These are phyloP conservation scores for Gadopsis bispinosus DNA, from an alignment of 2,797 vertebrate species.

Conservation along the genomic window DNA sequence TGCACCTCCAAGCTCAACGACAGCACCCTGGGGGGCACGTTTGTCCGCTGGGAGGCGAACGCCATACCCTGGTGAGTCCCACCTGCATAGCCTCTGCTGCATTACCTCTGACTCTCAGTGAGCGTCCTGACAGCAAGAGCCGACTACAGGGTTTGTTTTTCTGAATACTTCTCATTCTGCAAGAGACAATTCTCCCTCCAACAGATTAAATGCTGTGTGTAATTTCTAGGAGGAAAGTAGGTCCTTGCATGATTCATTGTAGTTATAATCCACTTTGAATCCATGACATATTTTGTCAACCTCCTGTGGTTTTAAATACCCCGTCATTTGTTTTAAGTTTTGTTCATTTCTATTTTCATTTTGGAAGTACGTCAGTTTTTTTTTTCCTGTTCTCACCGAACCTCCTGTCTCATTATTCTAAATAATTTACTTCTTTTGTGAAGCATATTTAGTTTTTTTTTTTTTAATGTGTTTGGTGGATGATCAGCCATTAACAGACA, in stretches of 20 bases:
- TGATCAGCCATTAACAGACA: neutral
- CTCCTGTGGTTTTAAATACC: neutral
- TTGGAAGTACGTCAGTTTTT: neutral
- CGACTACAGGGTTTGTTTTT: neutral
- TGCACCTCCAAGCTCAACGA: conserved; percentile 81
- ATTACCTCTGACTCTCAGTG: neutral
- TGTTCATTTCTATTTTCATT: neutral
- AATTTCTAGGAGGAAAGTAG: neutral
- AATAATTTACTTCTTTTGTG: neutral
- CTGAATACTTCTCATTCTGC: neutral
- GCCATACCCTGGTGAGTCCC: conserved; percentile 91
- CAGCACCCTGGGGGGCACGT: conserved; percentile 82
- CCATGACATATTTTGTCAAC: neutral
- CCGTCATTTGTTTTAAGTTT: neutral
- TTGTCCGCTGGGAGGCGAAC: conserved; percentile 90
- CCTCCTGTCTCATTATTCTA: neutral
- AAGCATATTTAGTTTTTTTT: neutral
- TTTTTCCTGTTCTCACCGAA: neutral
- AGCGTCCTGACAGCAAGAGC: neutral
- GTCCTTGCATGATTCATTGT: neutral
- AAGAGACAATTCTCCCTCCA: neutral
- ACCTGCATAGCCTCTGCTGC: neutral
- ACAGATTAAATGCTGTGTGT: neutral
- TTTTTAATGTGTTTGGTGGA: neutral
- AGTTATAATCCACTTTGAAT: neutral